Conservation (phyloP, 2,113 vertebrate genomes). For the Excalfactoria chinensis region DNA sequence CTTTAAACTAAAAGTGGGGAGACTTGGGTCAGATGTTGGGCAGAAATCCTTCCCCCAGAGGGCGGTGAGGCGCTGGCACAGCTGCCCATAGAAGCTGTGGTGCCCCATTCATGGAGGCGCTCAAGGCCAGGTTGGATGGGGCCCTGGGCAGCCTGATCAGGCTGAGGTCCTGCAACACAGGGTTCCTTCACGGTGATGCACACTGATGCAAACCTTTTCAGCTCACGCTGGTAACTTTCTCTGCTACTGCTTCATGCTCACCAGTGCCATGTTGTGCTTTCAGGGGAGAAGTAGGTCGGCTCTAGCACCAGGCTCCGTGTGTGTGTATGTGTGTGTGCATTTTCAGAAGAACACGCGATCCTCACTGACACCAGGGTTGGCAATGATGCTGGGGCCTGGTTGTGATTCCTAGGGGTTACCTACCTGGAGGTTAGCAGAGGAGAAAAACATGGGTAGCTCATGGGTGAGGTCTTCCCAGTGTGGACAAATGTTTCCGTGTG, state of each 20-base stretch:
- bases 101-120: too few species aligned
- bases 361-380: not conserved
- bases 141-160: not conserved
- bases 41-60: too few species aligned
- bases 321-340: too few species aligned
- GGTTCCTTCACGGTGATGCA: not conserved
- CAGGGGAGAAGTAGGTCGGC: not conserved
- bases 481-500: not conserved
- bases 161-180: not conserved
- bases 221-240: not conserved
- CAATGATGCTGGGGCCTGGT: not conserved
- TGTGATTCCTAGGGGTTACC: not conserved
- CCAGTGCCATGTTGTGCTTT: not conserved
- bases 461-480: not conserved
- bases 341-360: not conserved
- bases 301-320: not conserved
- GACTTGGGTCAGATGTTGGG: too few species aligned
- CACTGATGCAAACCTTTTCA: rapidly evolving
- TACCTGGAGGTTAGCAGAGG: not conserved
- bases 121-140: too few species aligned
- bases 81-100: too few species aligned
- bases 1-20: too few species aligned
- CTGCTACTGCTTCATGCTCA: not conserved
- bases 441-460: slow-evolving; percentile 9
- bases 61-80: too few species aligned